Evolutionary conservation across 2,888 invertebrate species (phyloP).

Genomic region (Litoditis marina): DNA sequence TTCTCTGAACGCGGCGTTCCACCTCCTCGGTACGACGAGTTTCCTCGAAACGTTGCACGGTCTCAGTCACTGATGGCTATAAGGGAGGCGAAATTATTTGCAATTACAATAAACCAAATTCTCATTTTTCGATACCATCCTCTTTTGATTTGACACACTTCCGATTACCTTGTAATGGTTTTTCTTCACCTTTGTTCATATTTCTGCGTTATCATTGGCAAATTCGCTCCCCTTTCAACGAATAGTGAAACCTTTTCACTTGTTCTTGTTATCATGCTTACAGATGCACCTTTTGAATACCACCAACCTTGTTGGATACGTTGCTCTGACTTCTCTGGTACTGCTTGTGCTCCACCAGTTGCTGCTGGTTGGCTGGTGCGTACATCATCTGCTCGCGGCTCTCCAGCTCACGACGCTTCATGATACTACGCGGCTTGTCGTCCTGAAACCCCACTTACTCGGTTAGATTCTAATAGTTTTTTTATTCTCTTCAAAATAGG

Average conservation of each 20-base stretch:
- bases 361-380: conserved; percentile 36
- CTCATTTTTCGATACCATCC: too few relatives aligned
- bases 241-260: too few relatives aligned
- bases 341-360: conserved; percentile 30
- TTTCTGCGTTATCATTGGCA: neutral
- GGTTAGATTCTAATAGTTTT: too few relatives aligned
- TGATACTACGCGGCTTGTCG: conserved; percentile 53
- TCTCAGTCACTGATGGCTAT: conserved; percentile 58
- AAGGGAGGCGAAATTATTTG: conserved; percentile 11
- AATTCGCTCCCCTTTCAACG: neutral
- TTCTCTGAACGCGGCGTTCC: conserved; percentile 58
- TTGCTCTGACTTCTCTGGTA: conserved; percentile 27
- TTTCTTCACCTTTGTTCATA: too few relatives aligned
- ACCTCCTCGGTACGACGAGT: conserved; percentile 61
- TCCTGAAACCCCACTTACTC: conserved; percentile 38
- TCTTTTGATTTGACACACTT: too few relatives aligned
- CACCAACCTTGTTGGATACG: conserved; percentile 18
- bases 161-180: too few relatives aligned
- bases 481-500: too few relatives aligned
- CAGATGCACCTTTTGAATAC: too few relatives aligned
- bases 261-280: too few relatives aligned
- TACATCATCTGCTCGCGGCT: conserved; percentile 49
- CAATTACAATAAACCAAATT: too few relatives aligned
- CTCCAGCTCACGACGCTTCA: conserved; percentile 55
- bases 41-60: conserved; percentile 61